These are phyloP conservation scores for Belonocnema kinseyi DNA, from an alignment of 1,140 invertebrate species.

Conservation along the genomic window DNA sequence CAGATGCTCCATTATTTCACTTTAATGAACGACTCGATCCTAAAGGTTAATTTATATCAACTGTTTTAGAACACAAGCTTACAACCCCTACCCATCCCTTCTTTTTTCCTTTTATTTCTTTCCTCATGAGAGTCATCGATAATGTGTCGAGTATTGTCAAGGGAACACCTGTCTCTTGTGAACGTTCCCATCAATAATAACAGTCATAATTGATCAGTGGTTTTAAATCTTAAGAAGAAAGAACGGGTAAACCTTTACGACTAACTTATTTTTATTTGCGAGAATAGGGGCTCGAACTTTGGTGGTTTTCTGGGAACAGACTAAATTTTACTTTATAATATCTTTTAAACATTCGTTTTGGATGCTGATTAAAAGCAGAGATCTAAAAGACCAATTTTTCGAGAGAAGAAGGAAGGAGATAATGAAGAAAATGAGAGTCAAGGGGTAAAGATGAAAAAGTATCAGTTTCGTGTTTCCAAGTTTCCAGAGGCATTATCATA, in stretches of 20 bases:
- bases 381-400: background rate
- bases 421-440: constrained; percentile 22
- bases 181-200: background rate
- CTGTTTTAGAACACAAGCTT: constrained; percentile 8
- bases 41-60: constrained; percentile 3
- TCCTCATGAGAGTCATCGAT: constrained; percentile 29
- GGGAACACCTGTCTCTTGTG: background rate
- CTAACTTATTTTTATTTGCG: background rate
- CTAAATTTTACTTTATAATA: constrained; percentile 13
- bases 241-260: background rate
- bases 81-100: constrained; percentile 43
- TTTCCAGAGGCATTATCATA: constrained; percentile 23
- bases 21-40: constrained; percentile 8
- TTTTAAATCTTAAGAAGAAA: background rate
- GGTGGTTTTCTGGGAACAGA: background rate
- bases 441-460: constrained; percentile 1
- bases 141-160: constrained; percentile 11
- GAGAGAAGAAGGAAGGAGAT: background rate
- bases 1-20: constrained; percentile 5
- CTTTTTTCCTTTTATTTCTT: constrained; percentile 35
- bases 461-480: constrained; percentile 22
- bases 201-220: constrained; percentile 7
- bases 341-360: background rate
- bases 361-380: background rate
- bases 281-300: background rate